Conservation (phyloP, 2,113 vertebrate genomes). For the Antechinus flavipes region DNA sequence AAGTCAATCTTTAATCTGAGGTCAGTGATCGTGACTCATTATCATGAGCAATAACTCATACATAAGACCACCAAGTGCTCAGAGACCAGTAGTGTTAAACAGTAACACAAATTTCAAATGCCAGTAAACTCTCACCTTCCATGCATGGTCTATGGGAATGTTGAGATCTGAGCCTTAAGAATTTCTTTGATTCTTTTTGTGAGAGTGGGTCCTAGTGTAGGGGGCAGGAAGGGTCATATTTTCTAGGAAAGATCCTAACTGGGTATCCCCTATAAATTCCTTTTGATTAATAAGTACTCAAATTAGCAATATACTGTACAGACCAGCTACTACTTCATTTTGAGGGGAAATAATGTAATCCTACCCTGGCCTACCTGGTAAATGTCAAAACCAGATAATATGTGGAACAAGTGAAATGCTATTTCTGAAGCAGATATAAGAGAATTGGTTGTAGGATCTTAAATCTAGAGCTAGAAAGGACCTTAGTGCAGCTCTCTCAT, state of each 20-base stretch:
- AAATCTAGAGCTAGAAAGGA: background rate
- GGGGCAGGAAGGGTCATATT: background rate
- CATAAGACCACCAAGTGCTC: background rate
- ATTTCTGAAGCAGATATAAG: conserved; percentile 5
- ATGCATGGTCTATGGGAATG: background rate
- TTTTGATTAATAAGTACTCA: background rate
- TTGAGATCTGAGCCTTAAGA: background rate
- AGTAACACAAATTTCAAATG: background rate
- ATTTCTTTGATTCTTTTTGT: background rate
- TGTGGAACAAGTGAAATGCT: background rate
- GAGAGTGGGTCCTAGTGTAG: background rate
- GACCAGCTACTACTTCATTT: background rate
- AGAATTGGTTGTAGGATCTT: background rate
- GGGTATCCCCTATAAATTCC: background rate
- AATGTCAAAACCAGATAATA: background rate
- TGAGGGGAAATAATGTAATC: background rate
- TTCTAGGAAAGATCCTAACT: background rate
- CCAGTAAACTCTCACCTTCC: too few relatives aligned
- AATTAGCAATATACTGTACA: background rate
- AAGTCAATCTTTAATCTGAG: background rate
- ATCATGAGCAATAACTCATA: background rate
- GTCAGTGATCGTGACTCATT: background rate
- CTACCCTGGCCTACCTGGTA: background rate
- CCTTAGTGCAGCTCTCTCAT: background rate
- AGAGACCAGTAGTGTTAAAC: background rate